Base-by-base conservation (phyloP, 2,888 invertebrate species). In the Andrena hattorfiana region DNA sequence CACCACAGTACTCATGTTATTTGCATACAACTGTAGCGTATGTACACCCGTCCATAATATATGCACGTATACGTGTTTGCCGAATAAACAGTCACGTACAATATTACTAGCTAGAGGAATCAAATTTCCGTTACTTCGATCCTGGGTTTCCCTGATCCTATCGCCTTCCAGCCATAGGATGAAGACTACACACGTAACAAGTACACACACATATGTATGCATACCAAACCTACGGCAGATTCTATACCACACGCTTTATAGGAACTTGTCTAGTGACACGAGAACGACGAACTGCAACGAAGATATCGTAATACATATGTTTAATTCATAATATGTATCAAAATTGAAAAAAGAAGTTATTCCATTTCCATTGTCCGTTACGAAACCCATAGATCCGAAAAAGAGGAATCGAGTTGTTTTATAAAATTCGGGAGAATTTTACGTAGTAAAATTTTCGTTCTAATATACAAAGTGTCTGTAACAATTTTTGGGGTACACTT, bases 51-150 rank as follows among this genome's bases (percentile, higher is more conserved):
- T 32, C 32, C 20, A 32, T 20, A 35, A 62, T 62, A 62, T 62
- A 49, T 2, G n/a, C 32, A 48, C 60, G 28, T 51, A 71, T 56
- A 62, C 62, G 77, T 70, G 51, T 81, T 74, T 68, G 74, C 49
- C 73, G 80, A 79, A 80, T 85, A 87, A 85, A 83, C 85, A 87
- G 83, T 64, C 81, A 63, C 63, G 70, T 69, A 74, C 66, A 74
- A 87, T 85, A 82, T 82, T 85, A 82, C 82, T 69, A 77, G 85
- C 48, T 54, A 76, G 87, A 71, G 87, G 78, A 87, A 87, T 87
- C 84, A 87, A 87, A 87, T 87, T 87, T 87, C 87, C 87, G 87
- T 87, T 87, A 87, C 81, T 87, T 87, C 87, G 87, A 84, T 85
- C 81, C 73, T 75, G 76, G 77, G 74, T 81, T 82, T 82, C 77